These are phyloP conservation scores for Triops longicaudatus DNA, from an alignment of 1,140 invertebrate species.

Conservation along the genomic window DNA sequence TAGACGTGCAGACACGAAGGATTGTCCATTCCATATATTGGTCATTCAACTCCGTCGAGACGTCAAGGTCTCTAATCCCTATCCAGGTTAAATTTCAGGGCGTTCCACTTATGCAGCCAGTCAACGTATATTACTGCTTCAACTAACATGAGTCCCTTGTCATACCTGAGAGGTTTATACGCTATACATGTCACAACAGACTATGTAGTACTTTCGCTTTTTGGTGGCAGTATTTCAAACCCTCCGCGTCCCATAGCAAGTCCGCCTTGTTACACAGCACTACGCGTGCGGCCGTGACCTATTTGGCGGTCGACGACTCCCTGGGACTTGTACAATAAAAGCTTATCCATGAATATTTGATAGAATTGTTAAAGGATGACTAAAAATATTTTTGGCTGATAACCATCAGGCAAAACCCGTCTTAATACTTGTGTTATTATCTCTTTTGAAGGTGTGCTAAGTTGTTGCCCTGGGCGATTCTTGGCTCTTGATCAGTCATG, in stretches of 20 bases:
- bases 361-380: no score
- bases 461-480: no score
- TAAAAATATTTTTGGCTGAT: no score
- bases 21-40: not conserved
- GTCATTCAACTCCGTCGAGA: not conserved
- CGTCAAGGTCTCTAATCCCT: conserved; percentile 5
- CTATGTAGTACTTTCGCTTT: not conserved
- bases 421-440: no score
- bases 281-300: conserved; percentile 21
- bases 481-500: not conserved
- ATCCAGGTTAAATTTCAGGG: not conserved
- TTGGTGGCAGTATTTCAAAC: not conserved
- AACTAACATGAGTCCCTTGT: not conserved
- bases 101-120: not conserved
- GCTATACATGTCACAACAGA: not conserved
- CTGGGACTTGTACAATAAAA: not conserved
- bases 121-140: not conserved
- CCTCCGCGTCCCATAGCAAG: not conserved
- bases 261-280: not conserved
- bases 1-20: not conserved
- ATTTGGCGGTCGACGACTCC: conserved; percentile 25
- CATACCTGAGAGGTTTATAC: not conserved
- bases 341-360: not conserved
- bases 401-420: not conserved
- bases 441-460: no score